Conservation (phyloP, 64 coral and sea anemone genomes). For the Pachyseris speciosa region DNA sequence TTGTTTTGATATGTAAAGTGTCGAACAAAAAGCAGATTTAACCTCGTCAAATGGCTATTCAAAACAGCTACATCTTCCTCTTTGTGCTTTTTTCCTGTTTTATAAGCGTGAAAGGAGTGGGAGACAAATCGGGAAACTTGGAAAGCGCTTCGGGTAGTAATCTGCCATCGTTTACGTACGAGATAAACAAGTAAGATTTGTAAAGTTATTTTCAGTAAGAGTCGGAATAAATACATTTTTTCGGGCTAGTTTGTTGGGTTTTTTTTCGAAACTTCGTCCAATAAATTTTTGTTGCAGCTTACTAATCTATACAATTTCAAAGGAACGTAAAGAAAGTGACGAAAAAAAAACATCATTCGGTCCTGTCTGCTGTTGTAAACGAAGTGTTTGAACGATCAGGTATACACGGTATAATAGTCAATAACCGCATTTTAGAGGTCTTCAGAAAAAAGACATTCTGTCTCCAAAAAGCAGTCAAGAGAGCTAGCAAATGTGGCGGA, state of each 20-base stretch:
- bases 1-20: not conserved
- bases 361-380: not conserved
- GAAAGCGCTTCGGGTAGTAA: too few relatives aligned
- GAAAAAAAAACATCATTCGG: conserved; percentile 7
- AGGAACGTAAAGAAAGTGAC: not conserved
- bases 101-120: not conserved
- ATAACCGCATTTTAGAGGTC: conserved; percentile 35
- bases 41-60: too few relatives aligned
- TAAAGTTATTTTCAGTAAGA: too few relatives aligned
- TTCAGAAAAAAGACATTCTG: conserved; percentile 7
- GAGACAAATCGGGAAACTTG: not conserved
- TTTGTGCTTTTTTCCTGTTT: not conserved
- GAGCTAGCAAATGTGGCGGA: conserved; percentile 19
- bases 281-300: conserved; percentile 25
- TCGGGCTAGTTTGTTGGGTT: too few relatives aligned
- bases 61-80: not conserved
- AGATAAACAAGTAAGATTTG: too few relatives aligned
- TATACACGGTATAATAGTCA: conserved; percentile 14
- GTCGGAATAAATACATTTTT: too few relatives aligned
- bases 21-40: too few relatives aligned
- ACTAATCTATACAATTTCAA: conserved; percentile 46
- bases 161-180: too few relatives aligned
- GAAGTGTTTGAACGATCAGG: conserved; percentile 17
- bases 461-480: not conserved
- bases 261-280: not conserved